phyloP scores from a whole-genome alignment of 2,113 vertebrate species.

The Columba janthina region DNA sequence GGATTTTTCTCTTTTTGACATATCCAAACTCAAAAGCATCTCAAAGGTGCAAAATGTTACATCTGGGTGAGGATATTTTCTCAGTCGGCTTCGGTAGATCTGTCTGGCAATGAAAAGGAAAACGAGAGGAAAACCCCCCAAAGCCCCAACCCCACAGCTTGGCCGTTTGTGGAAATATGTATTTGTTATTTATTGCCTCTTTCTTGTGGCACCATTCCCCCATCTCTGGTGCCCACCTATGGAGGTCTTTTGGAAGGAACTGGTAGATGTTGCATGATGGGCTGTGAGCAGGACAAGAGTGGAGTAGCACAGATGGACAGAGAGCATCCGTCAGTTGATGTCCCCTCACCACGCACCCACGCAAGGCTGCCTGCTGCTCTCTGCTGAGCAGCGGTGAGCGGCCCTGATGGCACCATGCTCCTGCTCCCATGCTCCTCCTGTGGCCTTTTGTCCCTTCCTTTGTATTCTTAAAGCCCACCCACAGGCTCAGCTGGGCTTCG shows the following conservation, averaged over 20 bases:
- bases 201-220: not conserved
- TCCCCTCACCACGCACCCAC: not conserved
- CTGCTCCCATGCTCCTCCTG: not conserved
- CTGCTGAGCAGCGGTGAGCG: not conserved
- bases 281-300: not conserved
- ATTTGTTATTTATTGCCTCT: not conserved
- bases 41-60: not conserved
- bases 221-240: not conserved
- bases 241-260: not conserved
- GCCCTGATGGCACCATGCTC: not conserved
- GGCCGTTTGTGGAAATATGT: not conserved
- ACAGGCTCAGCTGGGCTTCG: not conserved
- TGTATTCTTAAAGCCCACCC: not conserved
- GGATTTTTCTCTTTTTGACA: not conserved
- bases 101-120: not conserved
- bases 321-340: accelerated
- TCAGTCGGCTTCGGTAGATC: not conserved
- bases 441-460: not conserved
- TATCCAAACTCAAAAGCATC: not conserved
- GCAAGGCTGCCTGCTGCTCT: not conserved
- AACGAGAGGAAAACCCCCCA: not conserved
- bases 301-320: not conserved
- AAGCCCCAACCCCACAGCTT: not conserved
- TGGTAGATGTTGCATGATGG: accelerated
- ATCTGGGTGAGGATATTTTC: not conserved